Evolutionary conservation across 2,888 invertebrate genomes (phyloP).

Genomic region (Neoaliturus tenellus): DNA sequence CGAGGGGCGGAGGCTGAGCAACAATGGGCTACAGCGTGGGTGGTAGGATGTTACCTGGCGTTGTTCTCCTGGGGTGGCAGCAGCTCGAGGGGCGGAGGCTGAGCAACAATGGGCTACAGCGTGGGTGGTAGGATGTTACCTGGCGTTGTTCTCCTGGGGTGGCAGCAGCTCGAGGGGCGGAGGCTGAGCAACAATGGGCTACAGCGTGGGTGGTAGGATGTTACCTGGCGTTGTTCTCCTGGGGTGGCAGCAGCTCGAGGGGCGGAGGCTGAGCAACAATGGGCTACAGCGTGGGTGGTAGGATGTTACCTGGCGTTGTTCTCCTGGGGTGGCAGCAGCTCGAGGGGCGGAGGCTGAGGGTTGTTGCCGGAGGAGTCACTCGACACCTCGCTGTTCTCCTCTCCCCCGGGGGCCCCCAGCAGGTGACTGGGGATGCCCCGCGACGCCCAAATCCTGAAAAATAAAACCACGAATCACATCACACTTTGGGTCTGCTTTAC

Average conservation of each 20-base stretch:
- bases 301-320: conserved; percentile 67
- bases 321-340: conserved; percentile 66
- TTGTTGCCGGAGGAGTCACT: conserved; percentile 64
- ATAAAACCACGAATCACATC: no score
- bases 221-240: conserved; percentile 69
- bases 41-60: conserved; percentile 66
- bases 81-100: conserved; percentile 62
- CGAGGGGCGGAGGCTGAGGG: conserved; percentile 60
- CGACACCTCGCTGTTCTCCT: conserved; percentile 67
- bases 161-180: conserved; percentile 64
- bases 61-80: conserved; percentile 68
- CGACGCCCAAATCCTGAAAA: conserved; percentile 47
- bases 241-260: conserved; percentile 64
- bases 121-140: conserved; percentile 64
- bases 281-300: no score
- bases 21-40: no score
- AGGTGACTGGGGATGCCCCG: conserved; percentile 67
- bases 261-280: conserved; percentile 61
- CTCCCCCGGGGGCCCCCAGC: conserved; percentile 65
- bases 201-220: no score
- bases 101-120: no score
- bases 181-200: no score
- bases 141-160: conserved; percentile 68
- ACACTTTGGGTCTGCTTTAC: no score
- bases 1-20: conserved; percentile 61